Conservation (phyloP, 2,888 invertebrate species). For the Aphidoletes aphidimyza region DNA sequence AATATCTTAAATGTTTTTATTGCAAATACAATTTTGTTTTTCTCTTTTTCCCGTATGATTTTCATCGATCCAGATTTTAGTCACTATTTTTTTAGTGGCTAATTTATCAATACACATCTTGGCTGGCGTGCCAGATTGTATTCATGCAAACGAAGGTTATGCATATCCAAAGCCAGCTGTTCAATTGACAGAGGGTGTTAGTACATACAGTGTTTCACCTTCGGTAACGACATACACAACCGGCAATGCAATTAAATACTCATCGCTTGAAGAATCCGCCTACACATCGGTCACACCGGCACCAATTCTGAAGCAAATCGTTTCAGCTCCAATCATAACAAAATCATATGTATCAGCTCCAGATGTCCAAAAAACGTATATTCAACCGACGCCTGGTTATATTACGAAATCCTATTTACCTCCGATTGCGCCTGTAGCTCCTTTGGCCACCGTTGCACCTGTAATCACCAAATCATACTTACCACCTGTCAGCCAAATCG, state of each 20-base stretch:
- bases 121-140: slow-evolving; percentile 62
- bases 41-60: slow-evolving; percentile 24
- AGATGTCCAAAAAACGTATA: no score
- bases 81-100: slow-evolving; percentile 62
- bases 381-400: slow-evolving; percentile 57
- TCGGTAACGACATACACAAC: slow-evolving; percentile 62
- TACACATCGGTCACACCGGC: slow-evolving; percentile 63
- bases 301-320: slow-evolving; percentile 61
- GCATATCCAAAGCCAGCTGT: slow-evolving; percentile 70
- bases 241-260: slow-evolving; percentile 65
- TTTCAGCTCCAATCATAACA: slow-evolving; percentile 56
- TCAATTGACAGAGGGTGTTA: slow-evolving; percentile 67
- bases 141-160: slow-evolving; percentile 67
- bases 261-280: slow-evolving; percentile 62
- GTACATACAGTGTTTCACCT: slow-evolving; percentile 62
- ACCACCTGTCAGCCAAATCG: slow-evolving; percentile 58
- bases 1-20: not conserved
- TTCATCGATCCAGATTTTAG: slow-evolving; percentile 60
- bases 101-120: slow-evolving; percentile 60
- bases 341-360: slow-evolving; percentile 57
- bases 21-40: not conserved
- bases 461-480: slow-evolving; percentile 47
- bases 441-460: slow-evolving; percentile 58
- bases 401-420: slow-evolving; percentile 57
- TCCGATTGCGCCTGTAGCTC: not conserved